Evolutionary conservation across 2,113 vertebrate genomes (phyloP), one percentile per base, ranked within the genome.

Genomic region (Hucho hucho): DNA sequence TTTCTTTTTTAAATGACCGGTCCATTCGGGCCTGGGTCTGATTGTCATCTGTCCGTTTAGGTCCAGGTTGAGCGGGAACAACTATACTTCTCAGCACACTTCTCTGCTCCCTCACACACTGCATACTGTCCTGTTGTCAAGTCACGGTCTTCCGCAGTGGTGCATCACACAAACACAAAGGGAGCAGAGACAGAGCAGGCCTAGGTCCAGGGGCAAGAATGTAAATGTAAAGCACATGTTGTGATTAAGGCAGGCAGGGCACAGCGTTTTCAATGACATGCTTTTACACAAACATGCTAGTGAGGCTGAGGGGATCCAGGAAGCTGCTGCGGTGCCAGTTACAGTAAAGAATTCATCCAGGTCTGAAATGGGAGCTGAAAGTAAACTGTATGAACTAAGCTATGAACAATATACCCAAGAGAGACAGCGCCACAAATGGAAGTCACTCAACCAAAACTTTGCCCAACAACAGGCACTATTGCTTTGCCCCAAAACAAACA

Each of bases 211-310:
- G 76, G 77, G 80, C 72, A 73, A 75, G 80, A 87, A 82, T 85
- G 84, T 37, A 6, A 16, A 53, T 53, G 3, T 11, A 37, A 67
- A 77, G 78, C 86, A 92, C 87, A 88, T 89, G 88, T 81, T 86
- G 75, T 84, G 87, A 89, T 89, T 90, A 89, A 81, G 83, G 80
- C 80, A 53, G 16, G 66, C 79, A 76, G 79, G 80, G 78, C 78
- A 53, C 83, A 73, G 74, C 61, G 71, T 87, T 87, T 87, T 88
- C 81, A 85, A 87, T 86, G 86, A 79, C 76, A 72, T 73, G 78
- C 80, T 14, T 53, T 53, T 53, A 53, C 37, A 43, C 9, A 2
- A 43, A 12, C 37, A 63, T 82, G 80, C 85, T 80, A 67, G 61
- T 75, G 80, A 83, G 82, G 72, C 73, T 56, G 76, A 22, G 75